These are phyloP conservation scores for Echinops telfairi DNA, from an alignment of 2,113 vertebrate genomes.

Conservation along the genomic window DNA sequence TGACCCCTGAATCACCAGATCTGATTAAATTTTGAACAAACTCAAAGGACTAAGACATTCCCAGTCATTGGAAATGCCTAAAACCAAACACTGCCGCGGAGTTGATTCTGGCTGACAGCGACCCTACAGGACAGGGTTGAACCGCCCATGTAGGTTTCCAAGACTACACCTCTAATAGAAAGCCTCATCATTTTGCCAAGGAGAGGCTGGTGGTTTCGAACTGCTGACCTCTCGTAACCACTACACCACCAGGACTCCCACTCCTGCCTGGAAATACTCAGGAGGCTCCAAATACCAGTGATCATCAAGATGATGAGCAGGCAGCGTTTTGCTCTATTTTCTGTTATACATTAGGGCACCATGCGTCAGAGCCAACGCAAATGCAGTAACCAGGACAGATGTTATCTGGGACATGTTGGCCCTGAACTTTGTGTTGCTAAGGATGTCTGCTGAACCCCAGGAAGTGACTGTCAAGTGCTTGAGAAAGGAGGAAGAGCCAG, in stretches of 20 bases:
- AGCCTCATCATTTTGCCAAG: too few relatives aligned
- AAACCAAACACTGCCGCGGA: too few relatives aligned
- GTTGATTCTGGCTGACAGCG: too few relatives aligned
- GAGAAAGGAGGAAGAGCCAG: background rate
- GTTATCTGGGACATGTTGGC: background rate
- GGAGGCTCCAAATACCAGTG: background rate
- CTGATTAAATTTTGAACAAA: constrained; percentile 13
- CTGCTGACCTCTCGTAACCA: too few relatives aligned
- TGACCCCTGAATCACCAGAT: background rate
- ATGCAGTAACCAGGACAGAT: background rate
- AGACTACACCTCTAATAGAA: too few relatives aligned
- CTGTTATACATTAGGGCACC: background rate
- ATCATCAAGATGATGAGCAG: background rate
- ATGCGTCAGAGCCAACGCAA: background rate
- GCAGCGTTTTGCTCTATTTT: background rate
- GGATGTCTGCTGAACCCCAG: background rate
- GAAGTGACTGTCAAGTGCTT: too few relatives aligned
- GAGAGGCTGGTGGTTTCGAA: too few relatives aligned
- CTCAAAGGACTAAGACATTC: background rate
- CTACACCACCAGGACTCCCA: too few relatives aligned
- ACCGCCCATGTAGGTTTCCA: too few relatives aligned
- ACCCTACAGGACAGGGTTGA: too few relatives aligned
- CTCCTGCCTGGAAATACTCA: background rate
- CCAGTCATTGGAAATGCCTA: too few relatives aligned
- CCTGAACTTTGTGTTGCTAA: background rate